Conservation (phyloP, 2,888 invertebrate genomes). For the Globia sparganii region DNA sequence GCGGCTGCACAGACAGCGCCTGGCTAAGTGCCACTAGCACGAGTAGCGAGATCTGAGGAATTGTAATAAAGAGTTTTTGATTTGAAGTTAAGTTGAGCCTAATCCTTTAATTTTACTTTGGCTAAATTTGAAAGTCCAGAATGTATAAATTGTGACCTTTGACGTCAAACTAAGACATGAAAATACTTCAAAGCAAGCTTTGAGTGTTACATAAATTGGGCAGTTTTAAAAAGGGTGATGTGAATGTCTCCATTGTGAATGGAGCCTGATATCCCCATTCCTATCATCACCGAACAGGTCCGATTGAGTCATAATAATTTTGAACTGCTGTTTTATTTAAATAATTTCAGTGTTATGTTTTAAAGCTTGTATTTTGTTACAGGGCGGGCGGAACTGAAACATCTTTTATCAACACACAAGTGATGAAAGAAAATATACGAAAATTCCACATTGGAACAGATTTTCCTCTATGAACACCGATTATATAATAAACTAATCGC, state of each 20-base stretch:
- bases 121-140: neutral
- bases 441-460: neutral
- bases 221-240: neutral
- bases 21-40: slow-evolving; percentile 74
- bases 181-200: neutral
- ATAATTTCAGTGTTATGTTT: neutral
- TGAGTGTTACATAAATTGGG: neutral
- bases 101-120: neutral
- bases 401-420: neutral
- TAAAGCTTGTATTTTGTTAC: neutral
- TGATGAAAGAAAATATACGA: neutral
- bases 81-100: neutral
- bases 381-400: slow-evolving; percentile 22
- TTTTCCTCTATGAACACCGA: slow-evolving; percentile 1
- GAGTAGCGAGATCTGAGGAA: slow-evolving; percentile 73
- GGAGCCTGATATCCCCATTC: neutral
- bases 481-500: slow-evolving; percentile 6
- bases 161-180: neutral
- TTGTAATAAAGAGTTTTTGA: slow-evolving; percentile 7
- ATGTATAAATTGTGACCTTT: neutral
- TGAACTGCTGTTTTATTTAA: neutral
- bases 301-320: neutral
- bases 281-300: neutral
- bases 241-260: neutral
- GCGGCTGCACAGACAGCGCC: slow-evolving; percentile 58